phyloP scores from a whole-genome alignment of 2,797 vertebrate genomes.

The Cuculus canorus region DNA sequence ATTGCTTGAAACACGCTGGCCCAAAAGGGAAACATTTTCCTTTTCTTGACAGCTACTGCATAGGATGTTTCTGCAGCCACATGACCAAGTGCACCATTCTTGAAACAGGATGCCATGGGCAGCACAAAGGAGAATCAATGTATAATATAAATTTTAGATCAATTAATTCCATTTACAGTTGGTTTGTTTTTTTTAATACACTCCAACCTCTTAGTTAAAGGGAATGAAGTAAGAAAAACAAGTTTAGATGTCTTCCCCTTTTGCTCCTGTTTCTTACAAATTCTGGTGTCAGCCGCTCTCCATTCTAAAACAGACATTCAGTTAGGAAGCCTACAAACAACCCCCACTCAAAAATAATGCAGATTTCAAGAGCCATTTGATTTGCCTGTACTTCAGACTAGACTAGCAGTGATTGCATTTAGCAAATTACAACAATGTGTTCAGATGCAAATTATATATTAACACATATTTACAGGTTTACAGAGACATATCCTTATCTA shows the following conservation, averaged over 20 bases:
- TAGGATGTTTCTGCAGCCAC: background rate
- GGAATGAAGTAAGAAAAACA: background rate
- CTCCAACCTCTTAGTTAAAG: background rate
- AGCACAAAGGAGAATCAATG: background rate
- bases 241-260: background rate
- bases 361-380: conserved; percentile 15
- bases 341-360: background rate
- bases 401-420: background rate
- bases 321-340: background rate
- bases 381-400: conserved; percentile 25
- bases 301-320: background rate
- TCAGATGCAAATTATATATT: conserved; percentile 9
- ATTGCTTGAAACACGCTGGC: background rate
- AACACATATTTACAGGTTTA: background rate
- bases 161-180: background rate
- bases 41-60: background rate
- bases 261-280: background rate
- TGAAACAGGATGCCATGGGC: background rate
- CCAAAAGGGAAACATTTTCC: background rate
- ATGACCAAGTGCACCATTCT: background rate
- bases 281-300: background rate
- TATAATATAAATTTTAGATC: background rate
- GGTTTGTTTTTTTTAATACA: background rate
- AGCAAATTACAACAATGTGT: background rate
- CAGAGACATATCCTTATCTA: background rate